Conservation (phyloP, 1,140 invertebrate species). For the Cotesia chilonis region DNA sequence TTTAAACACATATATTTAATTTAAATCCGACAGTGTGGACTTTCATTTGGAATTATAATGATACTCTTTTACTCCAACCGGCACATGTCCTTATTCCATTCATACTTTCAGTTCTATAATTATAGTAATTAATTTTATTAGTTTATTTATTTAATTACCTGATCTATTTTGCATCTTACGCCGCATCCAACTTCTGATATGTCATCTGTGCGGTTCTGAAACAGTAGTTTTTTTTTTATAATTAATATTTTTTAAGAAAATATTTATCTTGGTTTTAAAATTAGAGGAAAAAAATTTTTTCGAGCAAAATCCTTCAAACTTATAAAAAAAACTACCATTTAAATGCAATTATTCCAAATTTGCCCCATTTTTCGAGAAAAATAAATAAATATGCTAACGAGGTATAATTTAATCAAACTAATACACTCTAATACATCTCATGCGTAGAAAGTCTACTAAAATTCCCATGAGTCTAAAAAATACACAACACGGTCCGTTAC, state of each 20-base stretch:
- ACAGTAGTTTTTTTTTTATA: constrained; percentile 46
- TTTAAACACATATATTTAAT: not conserved
- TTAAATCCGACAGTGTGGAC: too few relatives aligned
- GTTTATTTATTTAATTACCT: constrained; percentile 51
- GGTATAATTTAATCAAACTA: constrained; percentile 11
- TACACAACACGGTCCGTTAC: constrained; percentile 4
- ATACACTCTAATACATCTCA: not conserved
- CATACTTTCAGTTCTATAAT: too few relatives aligned
- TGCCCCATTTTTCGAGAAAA: too few relatives aligned
- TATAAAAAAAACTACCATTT: too few relatives aligned
- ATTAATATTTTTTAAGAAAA: not conserved
- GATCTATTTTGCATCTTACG: constrained; percentile 69
- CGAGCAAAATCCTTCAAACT: too few relatives aligned
- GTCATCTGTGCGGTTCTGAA: constrained; percentile 73
- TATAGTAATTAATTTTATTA: not conserved
- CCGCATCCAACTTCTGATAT: constrained; percentile 71
- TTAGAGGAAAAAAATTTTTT: too few relatives aligned
- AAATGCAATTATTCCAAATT: too few relatives aligned
- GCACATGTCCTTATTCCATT: too few relatives aligned
- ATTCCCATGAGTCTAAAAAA: constrained; percentile 9
- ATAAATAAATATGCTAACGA: not conserved
- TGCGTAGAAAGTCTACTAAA: not conserved
- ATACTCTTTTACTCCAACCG: too few relatives aligned
- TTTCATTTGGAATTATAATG: too few relatives aligned
- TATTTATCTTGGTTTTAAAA: too few relatives aligned